phyloP scores from a whole-genome alignment of 2,113 vertebrate genomes.

The chimpanzee (Pan troglodytes) region NHGRI_mPanTro3-v2.1_pri NC_072421.2:98050501-98051000 shows the following conservation, averaged over 20 bases:
- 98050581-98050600: background rate
- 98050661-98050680: background rate
- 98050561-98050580: background rate
- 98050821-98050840: too few species aligned
- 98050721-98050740: background rate
- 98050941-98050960: too few species aligned
- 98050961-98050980: too few species aligned
- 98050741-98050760: background rate
- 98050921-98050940: too few species aligned
- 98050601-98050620: background rate
- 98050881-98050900: too few species aligned
- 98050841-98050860: too few species aligned
- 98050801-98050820: too few species aligned
- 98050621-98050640: background rate
- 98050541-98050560: background rate
- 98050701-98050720: slow-evolving; percentile 20
- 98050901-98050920: too few species aligned
- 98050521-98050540: background rate
- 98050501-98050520: background rate
- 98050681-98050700: slow-evolving; percentile 2
- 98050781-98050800: background rate
- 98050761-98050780: background rate
- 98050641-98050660: background rate
- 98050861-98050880: too few species aligned
- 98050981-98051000: too few species aligned